Base-by-base conservation (phyloP, 2,888 invertebrate genomes). In the Gonocerus acuteangulatus region DNA sequence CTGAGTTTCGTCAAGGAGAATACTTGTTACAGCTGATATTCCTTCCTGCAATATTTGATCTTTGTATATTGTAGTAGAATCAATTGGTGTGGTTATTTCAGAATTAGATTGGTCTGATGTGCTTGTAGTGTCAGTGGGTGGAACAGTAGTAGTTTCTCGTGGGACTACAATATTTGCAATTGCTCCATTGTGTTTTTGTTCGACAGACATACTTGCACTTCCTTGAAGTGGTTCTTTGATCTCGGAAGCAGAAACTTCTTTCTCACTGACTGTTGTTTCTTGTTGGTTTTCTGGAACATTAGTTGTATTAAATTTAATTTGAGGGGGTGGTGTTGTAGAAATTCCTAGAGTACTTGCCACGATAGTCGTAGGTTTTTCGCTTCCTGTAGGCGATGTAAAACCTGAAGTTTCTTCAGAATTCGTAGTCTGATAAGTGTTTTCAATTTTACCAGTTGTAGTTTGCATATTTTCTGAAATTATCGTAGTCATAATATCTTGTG, bases 21-120 rank as follows among this genome's bases (percentile, higher is more conserved):
- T 66, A 44, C 65, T 69, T 11, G 69, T 68, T 3, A 69, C 69
- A 13, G 69, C 69, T 45, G 69, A 69, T 47, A 69, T 69, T 18
- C 69, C 69, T 60, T 67, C 67, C 48, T 69, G 67, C 11, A 69
- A 51, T n/a, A 62, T 52, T 27, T 63, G 60, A 54, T 66, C 66
- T 49, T 60, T 61, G 48, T 62, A 61, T 1, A 48, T 48, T 13
- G 49, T 63, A 34, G 62, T 56, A 11, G 64, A 54, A 4, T 61
- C 60, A 27, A 52, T 21, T 27, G 54, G 52, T 4, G 62, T 61
- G 1, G 54, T 62, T 18, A 61, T 48, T 57, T 48, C 49, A 2
- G 39, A 22, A 18, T 9, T 58, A 19, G 16, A 36, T 18, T 7
- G 32, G 2, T 59, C 60, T 4, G 54, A 47, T n/a, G 59, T 44